Conservation (phyloP, 2,888 invertebrate genomes). For the Galerucella pusilla region DNA sequence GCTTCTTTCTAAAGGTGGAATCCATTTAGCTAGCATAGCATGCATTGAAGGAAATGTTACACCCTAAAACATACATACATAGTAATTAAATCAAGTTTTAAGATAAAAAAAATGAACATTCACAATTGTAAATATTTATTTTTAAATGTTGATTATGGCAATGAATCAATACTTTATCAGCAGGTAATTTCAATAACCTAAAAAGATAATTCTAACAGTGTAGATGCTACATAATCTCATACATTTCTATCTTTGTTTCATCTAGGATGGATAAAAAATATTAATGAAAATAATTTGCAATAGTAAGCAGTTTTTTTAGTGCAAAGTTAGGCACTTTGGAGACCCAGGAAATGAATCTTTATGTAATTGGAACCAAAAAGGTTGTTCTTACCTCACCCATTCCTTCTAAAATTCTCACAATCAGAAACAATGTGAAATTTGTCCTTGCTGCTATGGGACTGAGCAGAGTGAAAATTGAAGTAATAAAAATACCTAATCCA, state of each 20-base stretch:
- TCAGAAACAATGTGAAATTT: slow-evolving; percentile 76
- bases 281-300: no score
- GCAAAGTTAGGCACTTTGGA: no score
- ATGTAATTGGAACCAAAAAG: not conserved
- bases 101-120: not conserved
- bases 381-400: slow-evolving; percentile 77
- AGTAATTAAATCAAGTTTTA: no score
- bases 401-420: slow-evolving; percentile 83
- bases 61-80: slow-evolving; percentile 71
- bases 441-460: slow-evolving; percentile 84
- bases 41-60: slow-evolving; percentile 96
- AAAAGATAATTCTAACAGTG: no score
- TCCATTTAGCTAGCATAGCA: slow-evolving; percentile 91
- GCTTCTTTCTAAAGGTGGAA: slow-evolving; percentile 90
- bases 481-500: slow-evolving; percentile 83
- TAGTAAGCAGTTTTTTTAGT: no score
- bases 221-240: no score
- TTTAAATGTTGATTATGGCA: not conserved
- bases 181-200: no score
- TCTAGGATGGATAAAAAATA: no score
- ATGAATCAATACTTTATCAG: no score
- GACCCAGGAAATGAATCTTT: no score
- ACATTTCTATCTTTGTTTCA: no score
- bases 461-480: slow-evolving; percentile 83
- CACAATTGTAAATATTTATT: not conserved